phyloP scores from a whole-genome alignment of 2,888 invertebrate genomes.

The Onchidella celtica region DNA sequence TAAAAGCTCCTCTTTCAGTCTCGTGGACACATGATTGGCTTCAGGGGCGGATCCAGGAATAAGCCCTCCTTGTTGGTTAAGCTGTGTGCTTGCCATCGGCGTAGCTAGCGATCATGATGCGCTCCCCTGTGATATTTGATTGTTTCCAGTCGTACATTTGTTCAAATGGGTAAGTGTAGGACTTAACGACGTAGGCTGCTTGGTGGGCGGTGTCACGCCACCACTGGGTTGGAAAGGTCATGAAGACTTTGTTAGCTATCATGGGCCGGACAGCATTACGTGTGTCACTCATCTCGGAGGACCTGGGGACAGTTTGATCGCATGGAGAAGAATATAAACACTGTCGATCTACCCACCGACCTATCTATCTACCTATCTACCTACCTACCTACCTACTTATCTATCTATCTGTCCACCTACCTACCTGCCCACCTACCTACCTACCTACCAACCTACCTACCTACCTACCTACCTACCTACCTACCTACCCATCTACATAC shows the following conservation, averaged over 20 bases:
- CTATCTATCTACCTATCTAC: too few species aligned
- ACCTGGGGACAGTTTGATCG: too few species aligned
- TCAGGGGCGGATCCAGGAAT: not conserved
- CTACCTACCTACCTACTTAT: too few species aligned
- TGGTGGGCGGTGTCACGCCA: not conserved
- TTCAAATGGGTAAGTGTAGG: constrained; percentile 1
- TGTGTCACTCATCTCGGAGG: not conserved
- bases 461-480: too few species aligned
- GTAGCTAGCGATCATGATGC: constrained; percentile 1
- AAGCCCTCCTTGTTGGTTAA: not conserved
- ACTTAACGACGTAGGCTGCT: not conserved
- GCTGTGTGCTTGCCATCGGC: not conserved
- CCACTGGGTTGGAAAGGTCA: not conserved
- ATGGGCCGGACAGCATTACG: not conserved
- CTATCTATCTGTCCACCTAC: too few species aligned
- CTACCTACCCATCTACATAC: too few species aligned
- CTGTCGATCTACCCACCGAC: too few species aligned
- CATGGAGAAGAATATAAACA: too few species aligned
- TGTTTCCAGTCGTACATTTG: not conserved
- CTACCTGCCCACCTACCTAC: too few species aligned
- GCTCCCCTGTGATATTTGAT: not conserved
- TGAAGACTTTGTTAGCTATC: not conserved
- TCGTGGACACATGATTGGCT: not conserved
- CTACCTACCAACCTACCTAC: too few species aligned
- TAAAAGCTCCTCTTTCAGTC: not conserved